Evolutionary conservation across 64 coral and sea anemone species (phyloP).

Genomic region (Porites lutea): DNA sequence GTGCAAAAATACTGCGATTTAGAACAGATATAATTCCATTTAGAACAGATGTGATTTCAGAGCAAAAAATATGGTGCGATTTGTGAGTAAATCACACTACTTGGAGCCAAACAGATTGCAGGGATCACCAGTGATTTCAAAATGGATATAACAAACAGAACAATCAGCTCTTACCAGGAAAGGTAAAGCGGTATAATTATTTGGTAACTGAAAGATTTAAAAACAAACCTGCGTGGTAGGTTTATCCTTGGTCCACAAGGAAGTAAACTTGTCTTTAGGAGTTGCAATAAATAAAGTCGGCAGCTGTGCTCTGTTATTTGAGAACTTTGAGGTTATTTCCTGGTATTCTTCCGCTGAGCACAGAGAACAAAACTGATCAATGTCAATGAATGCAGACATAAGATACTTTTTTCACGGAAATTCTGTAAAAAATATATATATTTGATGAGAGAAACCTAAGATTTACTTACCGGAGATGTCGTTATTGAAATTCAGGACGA

Average conservation of each 20-base stretch:
- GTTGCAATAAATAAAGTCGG: conserved; percentile 90
- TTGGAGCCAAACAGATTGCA: too few species aligned
- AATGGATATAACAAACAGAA: too few species aligned
- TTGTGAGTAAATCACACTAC: too few species aligned
- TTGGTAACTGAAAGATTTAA: not conserved
- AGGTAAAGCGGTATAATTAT: not conserved
- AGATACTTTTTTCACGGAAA: too few species aligned
- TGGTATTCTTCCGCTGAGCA: conserved; percentile 75
- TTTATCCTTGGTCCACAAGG: conserved; percentile 84
- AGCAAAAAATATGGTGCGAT: too few species aligned
- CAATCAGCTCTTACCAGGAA: too few species aligned
- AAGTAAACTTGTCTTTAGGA: conserved; percentile 83
- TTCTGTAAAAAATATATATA: too few species aligned
- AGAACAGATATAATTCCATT: too few species aligned
- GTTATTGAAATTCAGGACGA: conserved; percentile 91
- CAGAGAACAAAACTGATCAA: not conserved
- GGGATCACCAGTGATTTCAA: too few species aligned
- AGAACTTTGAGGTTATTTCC: conserved; percentile 86
- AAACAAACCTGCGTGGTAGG: conserved; percentile 71
- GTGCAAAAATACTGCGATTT: too few species aligned
- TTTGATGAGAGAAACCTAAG: not conserved
- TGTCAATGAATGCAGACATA: too few species aligned
- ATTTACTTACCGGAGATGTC: conserved; percentile 76
- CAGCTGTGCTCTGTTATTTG: conserved; percentile 75
- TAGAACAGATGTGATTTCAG: too few species aligned